Percentiles rank a stretch among this genome's conserved stretches.
phyloP scores from a whole-genome alignment of 2,888 invertebrate genomes.

The Eupithecia insigniata region DNA sequence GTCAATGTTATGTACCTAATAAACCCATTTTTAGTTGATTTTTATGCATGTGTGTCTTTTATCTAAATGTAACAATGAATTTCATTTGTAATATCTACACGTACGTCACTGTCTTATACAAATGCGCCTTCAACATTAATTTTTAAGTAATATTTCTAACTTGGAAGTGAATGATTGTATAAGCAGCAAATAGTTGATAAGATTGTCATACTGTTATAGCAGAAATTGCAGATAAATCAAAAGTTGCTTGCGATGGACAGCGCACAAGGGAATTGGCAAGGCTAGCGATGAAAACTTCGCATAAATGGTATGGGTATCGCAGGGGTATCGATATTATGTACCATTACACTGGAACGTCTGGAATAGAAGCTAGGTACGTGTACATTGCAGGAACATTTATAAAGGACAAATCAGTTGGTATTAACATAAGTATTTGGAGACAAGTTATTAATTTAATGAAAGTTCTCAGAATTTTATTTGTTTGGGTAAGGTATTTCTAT shows the following conservation, averaged over 20 bases:
- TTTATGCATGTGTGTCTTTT: not conserved
- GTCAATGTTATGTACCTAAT: not conserved
- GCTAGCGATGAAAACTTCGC: constrained; percentile 30
- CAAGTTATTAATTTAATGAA: not conserved
- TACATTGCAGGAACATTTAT: constrained; percentile 4
- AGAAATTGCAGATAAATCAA: constrained; percentile 27
- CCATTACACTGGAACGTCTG: constrained; percentile 19
- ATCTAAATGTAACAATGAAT: not conserved
- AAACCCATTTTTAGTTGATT: not conserved
- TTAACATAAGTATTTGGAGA: not conserved
- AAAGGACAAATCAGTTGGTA: not conserved
- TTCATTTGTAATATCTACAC: not conserved
- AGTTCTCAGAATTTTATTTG: not conserved
- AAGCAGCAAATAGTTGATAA: constrained; percentile 6
- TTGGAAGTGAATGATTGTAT: not conserved
- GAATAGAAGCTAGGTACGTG: not conserved
- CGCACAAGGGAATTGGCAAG: constrained; percentile 32
- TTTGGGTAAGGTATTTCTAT: not conserved
- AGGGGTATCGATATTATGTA: constrained; percentile 25
- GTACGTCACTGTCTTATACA: not conserved
- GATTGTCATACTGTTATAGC: constrained; percentile 20
- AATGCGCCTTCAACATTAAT: not conserved
- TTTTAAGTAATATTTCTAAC: not conserved
- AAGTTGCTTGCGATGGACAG: constrained; percentile 28
- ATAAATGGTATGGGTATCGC: constrained; percentile 30